These are phyloP conservation scores for Pemphredon lugubris DNA, from an alignment of 2,888 invertebrate genomes.

Conservation along the genomic window DNA sequence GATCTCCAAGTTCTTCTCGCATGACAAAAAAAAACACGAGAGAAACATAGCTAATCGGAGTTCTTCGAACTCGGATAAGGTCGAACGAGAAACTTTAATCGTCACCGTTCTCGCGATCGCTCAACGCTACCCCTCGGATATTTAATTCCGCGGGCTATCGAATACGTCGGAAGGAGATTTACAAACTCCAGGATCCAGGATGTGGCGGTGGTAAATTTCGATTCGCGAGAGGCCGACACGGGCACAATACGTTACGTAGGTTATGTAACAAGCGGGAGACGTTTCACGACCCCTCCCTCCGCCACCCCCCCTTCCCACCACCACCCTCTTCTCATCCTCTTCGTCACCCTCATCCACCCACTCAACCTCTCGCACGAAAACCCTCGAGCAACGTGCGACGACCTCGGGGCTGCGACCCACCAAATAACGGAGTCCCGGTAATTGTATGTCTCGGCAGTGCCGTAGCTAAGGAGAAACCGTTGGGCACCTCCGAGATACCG, in stretches of 20 bases:
- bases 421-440: constrained; percentile 65
- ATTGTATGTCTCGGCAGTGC: constrained; percentile 72
- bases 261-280: constrained; percentile 43
- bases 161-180: constrained; percentile 4
- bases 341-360: neutral
- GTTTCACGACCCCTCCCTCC: constrained; percentile 24
- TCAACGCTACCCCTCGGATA: neutral
- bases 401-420: constrained; percentile 29
- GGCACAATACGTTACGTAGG: constrained; percentile 34
- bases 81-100: too few relatives aligned
- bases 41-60: neutral
- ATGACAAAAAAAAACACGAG: too few relatives aligned
- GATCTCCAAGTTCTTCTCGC: too few relatives aligned
- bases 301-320: neutral
- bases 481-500: constrained; percentile 30
- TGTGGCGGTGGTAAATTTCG: constrained; percentile 31
- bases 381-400: constrained; percentile 23
- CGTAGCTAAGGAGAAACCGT: constrained; percentile 54
- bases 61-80: too few relatives aligned
- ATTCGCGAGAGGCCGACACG: constrained; percentile 23
- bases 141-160: neutral
- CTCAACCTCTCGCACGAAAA: constrained; percentile 11
- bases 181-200: neutral
- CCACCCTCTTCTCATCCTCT: neutral
- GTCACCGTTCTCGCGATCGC: too few relatives aligned